phyloP scores from a whole-genome alignment of 2,797 vertebrate species.

The Spondyliosoma cantharus region DNA sequence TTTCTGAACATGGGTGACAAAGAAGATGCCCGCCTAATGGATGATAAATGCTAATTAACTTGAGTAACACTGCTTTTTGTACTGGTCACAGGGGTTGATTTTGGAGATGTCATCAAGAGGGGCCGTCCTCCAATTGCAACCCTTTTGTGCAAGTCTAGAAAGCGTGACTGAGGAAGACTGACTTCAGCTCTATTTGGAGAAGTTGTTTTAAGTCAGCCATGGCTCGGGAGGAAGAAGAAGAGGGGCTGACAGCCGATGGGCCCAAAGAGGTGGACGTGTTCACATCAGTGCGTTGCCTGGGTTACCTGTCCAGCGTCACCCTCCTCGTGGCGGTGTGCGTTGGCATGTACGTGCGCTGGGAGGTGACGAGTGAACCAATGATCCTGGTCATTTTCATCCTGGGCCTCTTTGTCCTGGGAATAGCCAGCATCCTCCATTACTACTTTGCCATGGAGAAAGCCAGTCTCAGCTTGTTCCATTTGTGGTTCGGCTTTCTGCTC shows the following conservation, averaged over 20 bases:
- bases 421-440: slow-evolving; percentile 97
- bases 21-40: background rate
- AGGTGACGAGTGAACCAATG: slow-evolving; percentile 90
- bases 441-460: slow-evolving; percentile 99
- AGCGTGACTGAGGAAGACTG: background rate
- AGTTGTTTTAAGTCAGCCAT: slow-evolving; percentile 54
- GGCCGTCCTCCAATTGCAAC: slow-evolving; percentile 31
- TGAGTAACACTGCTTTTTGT: background rate
- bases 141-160: background rate
- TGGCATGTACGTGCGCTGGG: slow-evolving; percentile 97
- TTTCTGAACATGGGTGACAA: background rate
- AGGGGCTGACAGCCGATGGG: slow-evolving; percentile 81
- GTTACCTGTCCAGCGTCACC: slow-evolving; percentile 93
- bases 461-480: slow-evolving; percentile 93
- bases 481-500: slow-evolving; percentile 97
- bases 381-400: slow-evolving; percentile 98
- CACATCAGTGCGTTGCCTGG: slow-evolving; percentile 92
- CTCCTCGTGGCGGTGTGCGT: slow-evolving; percentile 93
- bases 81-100: slow-evolving; percentile 74
- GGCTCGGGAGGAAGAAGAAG: slow-evolving; percentile 74
- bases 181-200: background rate
- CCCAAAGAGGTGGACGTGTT: slow-evolving; percentile 89
- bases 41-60: background rate
- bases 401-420: slow-evolving; percentile 95
- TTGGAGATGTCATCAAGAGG: slow-evolving; percentile 40